Evolutionary conservation across 2,797 vertebrate genomes (phyloP), one percentile per base, ranked within the genome.

Genomic region (Melanotaenia trifasciata): DNA sequence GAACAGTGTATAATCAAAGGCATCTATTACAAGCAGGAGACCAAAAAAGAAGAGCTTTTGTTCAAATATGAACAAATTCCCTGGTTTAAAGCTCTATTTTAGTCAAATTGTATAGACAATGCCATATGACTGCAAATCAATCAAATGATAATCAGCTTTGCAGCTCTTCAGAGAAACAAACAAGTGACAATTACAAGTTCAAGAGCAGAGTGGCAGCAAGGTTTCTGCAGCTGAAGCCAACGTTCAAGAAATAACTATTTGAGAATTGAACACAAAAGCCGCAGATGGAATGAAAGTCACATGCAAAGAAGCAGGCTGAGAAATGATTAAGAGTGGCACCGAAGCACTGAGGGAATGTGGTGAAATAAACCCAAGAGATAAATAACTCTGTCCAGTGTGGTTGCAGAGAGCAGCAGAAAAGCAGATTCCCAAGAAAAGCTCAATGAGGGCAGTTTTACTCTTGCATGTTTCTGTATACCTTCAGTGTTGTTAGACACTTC

Each of bases 401-500:
- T 1, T 70, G 72, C 67, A 78, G 64, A 32, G 33, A 64, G 70
- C 10, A 64, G 36, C 38, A 62, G 20, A 18, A 5, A 65, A 80
- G 66, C 68, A 72, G 24, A 70, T 61, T 47, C 14, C 14, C 43
- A 50, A 57, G 53, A 47, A 28, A 35, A 67, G 9, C 68, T 58
- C 1, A 47, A 64, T 22, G 58, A 58, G 53, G 66, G 13, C 68
- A 54, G 18, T 60, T 38, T 72, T 38, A 43, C 11, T 22, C 53
- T 13, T 11, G 67, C 47, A 47, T 10, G n/a, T 50, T 79, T 73
- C 64, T n/a, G 90, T 93, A 89, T 97, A 98, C 97, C 96, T 98
- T 96, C 91, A 72, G 90, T 87, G 88, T 94, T 92, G 90, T 93
- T 92, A 83, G 91, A 92, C 89, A 92, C 91, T 88, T 96, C 93